Conservation (phyloP, 2,888 invertebrate species). For the Ophion obscuratus region DNA sequence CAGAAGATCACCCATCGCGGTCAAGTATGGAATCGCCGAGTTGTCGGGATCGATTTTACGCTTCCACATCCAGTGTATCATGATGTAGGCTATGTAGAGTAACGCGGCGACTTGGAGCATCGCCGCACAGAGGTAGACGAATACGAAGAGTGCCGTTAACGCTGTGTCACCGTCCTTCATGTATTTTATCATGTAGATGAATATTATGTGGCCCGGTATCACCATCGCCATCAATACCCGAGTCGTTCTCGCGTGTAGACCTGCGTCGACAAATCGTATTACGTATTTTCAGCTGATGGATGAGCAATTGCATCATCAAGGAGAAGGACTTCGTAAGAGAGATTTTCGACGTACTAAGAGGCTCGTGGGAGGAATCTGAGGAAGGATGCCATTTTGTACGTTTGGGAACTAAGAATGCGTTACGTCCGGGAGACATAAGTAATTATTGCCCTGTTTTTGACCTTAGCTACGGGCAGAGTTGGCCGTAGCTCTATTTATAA, state of each 20-base stretch:
- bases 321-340: not conserved
- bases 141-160: slow-evolving; percentile 88
- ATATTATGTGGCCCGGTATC: slow-evolving; percentile 91
- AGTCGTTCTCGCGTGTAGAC: slow-evolving; percentile 88
- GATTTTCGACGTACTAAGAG: too few species aligned
- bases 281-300: not conserved
- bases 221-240: slow-evolving; percentile 90
- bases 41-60: slow-evolving; percentile 90
- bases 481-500: too few species aligned
- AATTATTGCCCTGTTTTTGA: too few species aligned
- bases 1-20: slow-evolving; percentile 91
- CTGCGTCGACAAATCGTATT: slow-evolving; percentile 79
- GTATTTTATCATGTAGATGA: slow-evolving; percentile 89
- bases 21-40: slow-evolving; percentile 91
- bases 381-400: not conserved
- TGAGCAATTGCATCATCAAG: not conserved
- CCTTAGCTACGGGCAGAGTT: too few species aligned
- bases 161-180: slow-evolving; percentile 89
- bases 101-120: slow-evolving; percentile 87
- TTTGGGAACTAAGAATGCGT: not conserved
- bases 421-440: too few species aligned
- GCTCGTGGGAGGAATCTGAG: too few species aligned
- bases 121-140: slow-evolving; percentile 89
- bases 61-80: slow-evolving; percentile 88
- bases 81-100: slow-evolving; percentile 87